Evolutionary conservation across 2,888 invertebrate species (phyloP).

Genomic region (Onchidella celtica): DNA sequence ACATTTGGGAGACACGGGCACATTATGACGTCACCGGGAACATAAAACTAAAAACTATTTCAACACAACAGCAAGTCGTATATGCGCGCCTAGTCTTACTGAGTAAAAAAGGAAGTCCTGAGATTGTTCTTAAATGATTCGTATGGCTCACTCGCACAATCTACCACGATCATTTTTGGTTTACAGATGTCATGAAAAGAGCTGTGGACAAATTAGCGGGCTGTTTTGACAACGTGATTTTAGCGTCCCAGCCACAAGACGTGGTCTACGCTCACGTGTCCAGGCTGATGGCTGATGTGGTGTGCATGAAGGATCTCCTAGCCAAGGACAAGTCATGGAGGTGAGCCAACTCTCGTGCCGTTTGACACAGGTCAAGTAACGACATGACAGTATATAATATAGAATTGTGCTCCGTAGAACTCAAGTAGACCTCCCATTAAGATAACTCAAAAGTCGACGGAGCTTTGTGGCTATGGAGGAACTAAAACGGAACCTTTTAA

Average conservation of each 20-base stretch:
- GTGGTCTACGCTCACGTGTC: slow-evolving; percentile 42
- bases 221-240: slow-evolving; percentile 24
- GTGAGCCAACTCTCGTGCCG: slow-evolving; percentile 10
- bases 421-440: too few species aligned
- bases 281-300: slow-evolving; percentile 32
- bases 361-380: not conserved
- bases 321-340: slow-evolving; percentile 8
- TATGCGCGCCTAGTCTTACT: not conserved
- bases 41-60: too few species aligned
- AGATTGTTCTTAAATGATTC: not conserved
- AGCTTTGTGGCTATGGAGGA: too few species aligned
- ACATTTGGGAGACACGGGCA: too few species aligned
- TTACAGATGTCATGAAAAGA: slow-evolving; percentile 24
- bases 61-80: too few species aligned
- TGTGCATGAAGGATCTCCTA: slow-evolving; percentile 39
- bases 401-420: too few species aligned
- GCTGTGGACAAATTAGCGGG: slow-evolving; percentile 21
- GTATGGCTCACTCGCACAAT: not conserved
- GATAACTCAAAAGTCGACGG: too few species aligned
- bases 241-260: slow-evolving; percentile 30
- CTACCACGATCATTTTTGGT: not conserved
- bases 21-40: too few species aligned
- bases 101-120: too few species aligned
- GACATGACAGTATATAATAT: too few species aligned
- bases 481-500: too few species aligned